Conservation (phyloP, 2,888 invertebrate genomes). For the Mesorhabditis sp. region DNA sequence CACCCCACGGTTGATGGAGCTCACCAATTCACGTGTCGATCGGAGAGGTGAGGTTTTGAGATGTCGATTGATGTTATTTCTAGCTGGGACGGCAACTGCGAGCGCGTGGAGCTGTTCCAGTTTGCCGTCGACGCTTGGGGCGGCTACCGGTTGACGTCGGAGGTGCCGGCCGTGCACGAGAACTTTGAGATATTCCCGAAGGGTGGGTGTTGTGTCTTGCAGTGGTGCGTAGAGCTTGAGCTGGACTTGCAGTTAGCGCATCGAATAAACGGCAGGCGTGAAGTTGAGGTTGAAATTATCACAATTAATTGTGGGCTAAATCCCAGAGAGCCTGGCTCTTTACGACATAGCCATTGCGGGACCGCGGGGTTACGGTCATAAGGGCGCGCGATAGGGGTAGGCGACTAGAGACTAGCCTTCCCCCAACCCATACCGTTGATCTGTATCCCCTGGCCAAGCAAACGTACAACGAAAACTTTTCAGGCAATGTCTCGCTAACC, state of each 20-base stretch:
- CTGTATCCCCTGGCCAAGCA: no score
- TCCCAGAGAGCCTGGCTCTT: no score
- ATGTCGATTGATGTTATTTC: neutral
- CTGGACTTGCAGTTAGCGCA: no score
- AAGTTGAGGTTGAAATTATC: no score
- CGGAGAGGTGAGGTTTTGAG: neutral
- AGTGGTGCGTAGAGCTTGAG: no score
- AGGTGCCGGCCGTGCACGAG: conserved; percentile 16
- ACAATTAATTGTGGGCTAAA: no score
- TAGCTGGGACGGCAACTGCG: conserved; percentile 40
- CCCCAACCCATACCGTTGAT: conserved; percentile 27
- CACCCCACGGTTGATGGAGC: conserved; percentile 14
- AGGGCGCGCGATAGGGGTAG: no score
- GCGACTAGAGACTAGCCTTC: neutral
- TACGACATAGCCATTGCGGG: conserved; percentile 5
- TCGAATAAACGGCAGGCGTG: no score
- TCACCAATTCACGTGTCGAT: conserved; percentile 20
- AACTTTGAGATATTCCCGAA: neutral
- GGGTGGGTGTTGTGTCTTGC: neutral
- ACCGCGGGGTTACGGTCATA: no score
- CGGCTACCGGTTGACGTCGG: conserved; percentile 21
- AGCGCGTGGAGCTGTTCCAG: conserved; percentile 23
- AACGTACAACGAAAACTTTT: neutral
- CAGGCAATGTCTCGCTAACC: conserved; percentile 26
- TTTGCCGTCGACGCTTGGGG: conserved; percentile 25